Conservation (phyloP, 2,888 invertebrate genomes). For the Macaria notata region DNA sequence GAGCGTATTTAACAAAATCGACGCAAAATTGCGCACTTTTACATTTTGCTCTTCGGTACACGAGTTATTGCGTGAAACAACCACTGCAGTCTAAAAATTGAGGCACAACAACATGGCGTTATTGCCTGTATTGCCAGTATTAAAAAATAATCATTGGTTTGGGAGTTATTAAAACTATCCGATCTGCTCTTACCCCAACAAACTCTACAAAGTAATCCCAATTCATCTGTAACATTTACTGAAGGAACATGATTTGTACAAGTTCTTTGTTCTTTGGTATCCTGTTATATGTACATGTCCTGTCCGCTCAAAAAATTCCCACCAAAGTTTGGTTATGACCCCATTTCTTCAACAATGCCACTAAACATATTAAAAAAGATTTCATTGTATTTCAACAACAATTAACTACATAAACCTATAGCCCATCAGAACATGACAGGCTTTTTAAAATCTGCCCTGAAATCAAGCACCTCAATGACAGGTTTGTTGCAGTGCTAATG, state of each 20-base stretch:
- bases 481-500: constrained; percentile 39
- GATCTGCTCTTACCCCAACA: too few species aligned
- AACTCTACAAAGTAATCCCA: too few species aligned
- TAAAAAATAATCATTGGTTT: too few species aligned
- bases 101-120: too few species aligned
- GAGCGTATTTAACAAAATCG: too few species aligned
- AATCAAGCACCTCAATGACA: constrained; percentile 37
- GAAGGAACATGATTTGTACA: constrained; percentile 25
- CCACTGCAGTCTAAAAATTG: too few species aligned
- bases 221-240: constrained; percentile 26
- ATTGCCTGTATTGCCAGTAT: too few species aligned
- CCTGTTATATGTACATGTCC: constrained; percentile 29
- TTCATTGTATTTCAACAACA: constrained; percentile 39
- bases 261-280: constrained; percentile 32
- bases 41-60: too few species aligned
- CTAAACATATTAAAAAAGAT: constrained; percentile 33
- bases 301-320: constrained; percentile 36
- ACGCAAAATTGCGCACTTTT: too few species aligned
- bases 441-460: constrained; percentile 34
- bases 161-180: too few species aligned
- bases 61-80: too few species aligned
- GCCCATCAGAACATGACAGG: constrained; percentile 38
- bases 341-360: constrained; percentile 35
- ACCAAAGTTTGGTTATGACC: constrained; percentile 34
- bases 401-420: constrained; percentile 37